Base-by-base conservation (phyloP, 2,797 vertebrate genomes). In the Sebastiscus albofasciatus region DNA sequence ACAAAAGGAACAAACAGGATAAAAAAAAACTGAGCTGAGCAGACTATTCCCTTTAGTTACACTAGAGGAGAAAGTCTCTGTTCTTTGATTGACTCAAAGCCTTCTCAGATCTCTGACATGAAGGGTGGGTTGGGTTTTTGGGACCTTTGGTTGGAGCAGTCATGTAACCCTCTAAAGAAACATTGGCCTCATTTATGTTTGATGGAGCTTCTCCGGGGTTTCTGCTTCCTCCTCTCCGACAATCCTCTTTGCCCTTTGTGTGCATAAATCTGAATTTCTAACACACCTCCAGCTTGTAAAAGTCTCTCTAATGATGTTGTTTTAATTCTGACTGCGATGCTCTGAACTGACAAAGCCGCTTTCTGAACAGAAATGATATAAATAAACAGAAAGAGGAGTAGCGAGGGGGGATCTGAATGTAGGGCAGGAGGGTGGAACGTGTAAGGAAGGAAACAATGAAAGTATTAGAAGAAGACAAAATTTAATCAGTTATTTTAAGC, bases 161-260 rank as follows among this genome's bases (percentile, higher is more conserved):
- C 58, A 3, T 68, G 54, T 85, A 73, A 24, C 75, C 20, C 72
- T 64, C 61, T 36, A 26, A 20, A 49, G 69, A 34, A 77, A 62
- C 29, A 64, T 18, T 74, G 77, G 65, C 73, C 75, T 81, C 49
- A 39, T 85, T 88, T 56, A 60, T 60, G 66, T 79, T 72, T 72
- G 68, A 83, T 67, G 46, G 46, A 49, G 49, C 62, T 42, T 77
- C 75, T 75, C 73, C 5, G 34, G 58, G 82, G 55, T 31, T 20
- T 49, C 20, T 62, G 62, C 39, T 42, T 75, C 56, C 29, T 65
- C 46, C 22, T 27, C 61, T 22, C 39, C 34, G 31, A 59, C 76
- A 66, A 26, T 18, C 36, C 29, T 56, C 49, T 22, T 49, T 2
- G 10, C 67, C 42, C 34, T 49, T 13, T 55, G 36, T 39, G 29